Evolutionary conservation across 2,797 vertebrate species (phyloP), one percentile per base, ranked within the genome.

Genomic region (Scyliorhinus canicula): DNA sequence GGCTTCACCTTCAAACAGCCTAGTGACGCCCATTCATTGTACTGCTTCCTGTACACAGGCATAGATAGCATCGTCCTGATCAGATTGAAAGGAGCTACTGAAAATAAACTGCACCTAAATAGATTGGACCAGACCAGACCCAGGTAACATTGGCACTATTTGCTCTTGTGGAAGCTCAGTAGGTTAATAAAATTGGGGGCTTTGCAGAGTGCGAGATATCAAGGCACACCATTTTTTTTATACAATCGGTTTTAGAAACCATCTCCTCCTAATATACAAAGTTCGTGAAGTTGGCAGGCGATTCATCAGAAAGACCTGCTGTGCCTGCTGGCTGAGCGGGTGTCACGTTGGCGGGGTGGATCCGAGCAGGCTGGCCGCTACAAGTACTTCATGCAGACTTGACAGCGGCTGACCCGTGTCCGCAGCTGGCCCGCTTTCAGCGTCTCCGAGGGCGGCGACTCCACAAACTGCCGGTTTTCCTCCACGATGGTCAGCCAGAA

Each of bases 371-470:
- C 60, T 2, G 19, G 67, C 16, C n/a, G 28, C 96, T 99, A 99
- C 97, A 99, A 96, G 96, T 98, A 96, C 97, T 99, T 99, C 98
- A 99, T 99, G 98, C 99, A 99, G 95, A 99, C 99, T 96, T 99
- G 99, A 97, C 99, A 99, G 95, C 98, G 98, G 96, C 99, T 98
- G 96, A 99, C 98, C 50, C 96, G 97, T 1, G 96, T 97, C 85
- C 98, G 98, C 60, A 98, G 98, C 97, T 98, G 98, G 79, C 98
- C 98, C 0, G 98, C 98, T 96, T 99, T 99, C 95, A 99, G 97
- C 0, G 98, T 99, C 96, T 99, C 98, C 14, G 97, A 97, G 2
- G 95, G 57, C 0, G 98, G 98, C 0, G 97, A 96, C 0, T 97
- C 96, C 21, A 96, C 88, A 47, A 99, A 99, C 97, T 99, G 98